Conservation (phyloP, 1,140 invertebrate species). For the Pteromalus puparum region DNA sequence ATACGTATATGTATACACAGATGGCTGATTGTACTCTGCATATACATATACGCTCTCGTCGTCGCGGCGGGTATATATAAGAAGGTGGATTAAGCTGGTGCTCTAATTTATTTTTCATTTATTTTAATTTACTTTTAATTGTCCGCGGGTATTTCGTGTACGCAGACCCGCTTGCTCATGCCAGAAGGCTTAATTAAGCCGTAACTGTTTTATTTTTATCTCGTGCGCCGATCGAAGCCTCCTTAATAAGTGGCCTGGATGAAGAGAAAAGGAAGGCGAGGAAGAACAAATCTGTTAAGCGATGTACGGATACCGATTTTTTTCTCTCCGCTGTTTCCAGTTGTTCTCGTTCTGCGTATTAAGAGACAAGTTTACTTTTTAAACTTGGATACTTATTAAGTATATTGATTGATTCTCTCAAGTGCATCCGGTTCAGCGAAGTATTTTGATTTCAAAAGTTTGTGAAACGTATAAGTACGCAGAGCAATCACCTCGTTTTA, state of each 20-base stretch:
- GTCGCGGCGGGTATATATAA: not conserved
- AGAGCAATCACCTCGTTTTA: too few species aligned
- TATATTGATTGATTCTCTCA: too few species aligned
- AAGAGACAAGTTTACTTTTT: too few species aligned
- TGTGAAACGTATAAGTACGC: too few species aligned
- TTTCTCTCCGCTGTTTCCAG: not conserved
- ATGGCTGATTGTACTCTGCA: not conserved
- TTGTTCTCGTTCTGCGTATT: not conserved
- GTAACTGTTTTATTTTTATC: slow-evolving; percentile 10
- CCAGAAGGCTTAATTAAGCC: not conserved
- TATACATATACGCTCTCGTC: not conserved
- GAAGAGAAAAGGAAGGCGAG: not conserved
- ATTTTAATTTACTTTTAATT: slow-evolving; percentile 11
- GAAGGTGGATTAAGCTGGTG: not conserved
- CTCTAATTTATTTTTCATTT: slow-evolving; percentile 2
- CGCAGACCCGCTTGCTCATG: not conserved
- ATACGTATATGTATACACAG: not conserved
- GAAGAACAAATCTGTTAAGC: not conserved
- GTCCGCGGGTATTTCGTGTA: not conserved
- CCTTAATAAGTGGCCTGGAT: not conserved
- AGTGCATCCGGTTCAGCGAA: too few species aligned
- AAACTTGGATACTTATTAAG: too few species aligned
- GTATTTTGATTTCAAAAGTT: too few species aligned
- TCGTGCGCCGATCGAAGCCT: not conserved
- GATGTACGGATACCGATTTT: not conserved